Evolutionary conservation across 2,888 invertebrate genomes (phyloP).

Genomic region (Acrobasis consociella): DNA sequence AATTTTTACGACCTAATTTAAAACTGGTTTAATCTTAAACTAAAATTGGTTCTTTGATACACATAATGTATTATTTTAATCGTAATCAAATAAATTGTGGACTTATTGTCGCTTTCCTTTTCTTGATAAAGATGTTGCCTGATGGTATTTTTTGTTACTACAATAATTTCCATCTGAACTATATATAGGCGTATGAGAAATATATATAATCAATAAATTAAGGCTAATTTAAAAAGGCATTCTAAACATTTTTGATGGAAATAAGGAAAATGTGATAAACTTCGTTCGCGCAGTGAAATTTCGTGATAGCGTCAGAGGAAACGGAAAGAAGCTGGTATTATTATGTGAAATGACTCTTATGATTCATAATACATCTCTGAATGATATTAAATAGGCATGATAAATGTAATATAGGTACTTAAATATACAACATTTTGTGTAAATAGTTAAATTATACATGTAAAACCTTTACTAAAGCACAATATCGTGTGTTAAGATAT

Average conservation of each 20-base stretch:
- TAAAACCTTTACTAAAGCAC: conserved; percentile 12
- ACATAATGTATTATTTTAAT: too few species aligned
- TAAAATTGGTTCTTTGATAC: too few species aligned
- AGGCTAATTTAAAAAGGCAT: background rate
- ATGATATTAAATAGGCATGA: background rate
- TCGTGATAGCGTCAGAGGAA: background rate
- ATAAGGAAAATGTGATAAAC: background rate
- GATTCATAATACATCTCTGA: background rate
- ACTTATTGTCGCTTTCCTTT: background rate
- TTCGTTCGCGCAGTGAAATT: conserved; percentile 11
- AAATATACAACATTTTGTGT: conserved; percentile 5
- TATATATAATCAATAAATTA: background rate
- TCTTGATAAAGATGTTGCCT: background rate
- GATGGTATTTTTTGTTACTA: background rate
- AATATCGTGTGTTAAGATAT: conserved; percentile 17
- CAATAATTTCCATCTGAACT: background rate
- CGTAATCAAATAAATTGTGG: too few species aligned
- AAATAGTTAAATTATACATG: conserved; percentile 5
- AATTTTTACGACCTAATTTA: too few species aligned
- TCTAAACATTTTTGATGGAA: background rate
- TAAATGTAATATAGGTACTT: background rate
- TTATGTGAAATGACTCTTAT: background rate
- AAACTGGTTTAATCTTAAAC: too few species aligned
- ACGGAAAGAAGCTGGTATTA: background rate
- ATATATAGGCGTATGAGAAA: background rate